These are phyloP conservation scores for Zaprionus inermis DNA, from an alignment of 1,140 invertebrate species.

Conservation along the genomic window DNA sequence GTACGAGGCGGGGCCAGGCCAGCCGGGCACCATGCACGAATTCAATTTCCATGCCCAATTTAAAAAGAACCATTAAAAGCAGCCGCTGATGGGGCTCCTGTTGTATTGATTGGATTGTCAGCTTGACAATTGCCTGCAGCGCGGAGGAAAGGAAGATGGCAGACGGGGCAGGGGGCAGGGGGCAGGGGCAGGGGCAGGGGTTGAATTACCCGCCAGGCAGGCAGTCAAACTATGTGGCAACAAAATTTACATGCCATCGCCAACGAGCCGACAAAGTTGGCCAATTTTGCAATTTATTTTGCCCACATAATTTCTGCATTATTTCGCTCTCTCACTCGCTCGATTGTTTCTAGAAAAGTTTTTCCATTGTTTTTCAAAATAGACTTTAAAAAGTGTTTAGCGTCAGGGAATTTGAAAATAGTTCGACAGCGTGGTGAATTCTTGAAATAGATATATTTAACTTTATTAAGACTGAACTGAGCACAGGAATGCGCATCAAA, in stretches of 20 bases:
- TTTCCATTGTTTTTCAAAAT: slow-evolving; percentile 1
- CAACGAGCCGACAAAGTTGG: not conserved
- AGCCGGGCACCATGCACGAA: slow-evolving; percentile 13
- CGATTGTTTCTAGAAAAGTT: slow-evolving; percentile 2
- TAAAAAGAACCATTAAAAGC: slow-evolving; percentile 37
- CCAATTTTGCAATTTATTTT: slow-evolving; percentile 8
- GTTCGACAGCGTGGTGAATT: not conserved
- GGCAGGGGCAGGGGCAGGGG: no score
- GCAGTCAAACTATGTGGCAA: slow-evolving; percentile 8
- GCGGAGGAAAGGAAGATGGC: not conserved
- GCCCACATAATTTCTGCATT: slow-evolving; percentile 4
- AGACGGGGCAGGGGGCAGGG: not conserved
- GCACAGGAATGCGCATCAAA: no score
- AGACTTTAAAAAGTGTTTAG: not conserved
- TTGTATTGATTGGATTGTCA: slow-evolving; percentile 35
- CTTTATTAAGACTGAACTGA: not conserved
- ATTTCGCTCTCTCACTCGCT: slow-evolving; percentile 5
- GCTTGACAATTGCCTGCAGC: slow-evolving; percentile 2
- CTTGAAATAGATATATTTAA: not conserved
- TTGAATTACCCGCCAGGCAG: not conserved
- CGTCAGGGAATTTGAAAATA: not conserved
- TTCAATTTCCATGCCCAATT: slow-evolving; percentile 34
- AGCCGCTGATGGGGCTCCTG: slow-evolving; percentile 7
- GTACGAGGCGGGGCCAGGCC: not conserved
- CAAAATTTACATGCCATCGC: slow-evolving; percentile 5